Conservation (phyloP, 2,888 invertebrate species). For the Agrochola circellaris region DNA sequence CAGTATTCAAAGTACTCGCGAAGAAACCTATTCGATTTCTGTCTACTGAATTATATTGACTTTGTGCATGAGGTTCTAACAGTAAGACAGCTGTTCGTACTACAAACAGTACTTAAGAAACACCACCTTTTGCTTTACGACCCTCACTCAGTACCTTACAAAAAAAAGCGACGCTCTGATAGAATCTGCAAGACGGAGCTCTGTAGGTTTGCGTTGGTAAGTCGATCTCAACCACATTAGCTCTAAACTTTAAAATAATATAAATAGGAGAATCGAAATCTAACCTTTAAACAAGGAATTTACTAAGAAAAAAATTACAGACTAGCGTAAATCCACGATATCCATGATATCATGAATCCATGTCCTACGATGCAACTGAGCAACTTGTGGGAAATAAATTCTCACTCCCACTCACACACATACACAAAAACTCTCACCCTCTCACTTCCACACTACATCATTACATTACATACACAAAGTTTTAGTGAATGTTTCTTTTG, state of each 20-base stretch:
- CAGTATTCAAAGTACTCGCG: no score
- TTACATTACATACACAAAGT: not conserved
- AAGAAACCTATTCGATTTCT: not conserved
- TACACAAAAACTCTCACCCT: no score
- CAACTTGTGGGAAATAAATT: no score
- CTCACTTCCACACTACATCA: not conserved
- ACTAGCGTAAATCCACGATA: not conserved
- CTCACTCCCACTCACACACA: no score
- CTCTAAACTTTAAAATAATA: no score
- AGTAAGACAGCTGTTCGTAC: not conserved
- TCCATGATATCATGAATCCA: no score
- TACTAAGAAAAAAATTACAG: not conserved
- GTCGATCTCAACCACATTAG: no score
- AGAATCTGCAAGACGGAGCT: not conserved
- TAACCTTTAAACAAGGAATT: not conserved
- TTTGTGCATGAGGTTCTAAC: not conserved
- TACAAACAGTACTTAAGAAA: not conserved
- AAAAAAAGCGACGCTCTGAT: not conserved
- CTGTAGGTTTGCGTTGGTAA: no score
- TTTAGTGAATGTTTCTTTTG: not conserved
- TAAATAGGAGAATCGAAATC: not conserved
- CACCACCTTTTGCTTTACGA: not conserved
- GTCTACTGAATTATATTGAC: not conserved
- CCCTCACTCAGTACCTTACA: not conserved
- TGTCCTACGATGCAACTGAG: no score